A percentile compares a stretch with the other conserved stretches of the same genome.
These are phyloP conservation scores for Drosophila demipolita DNA, from an alignment of 2,888 invertebrate species.

Conservation along the genomic window DNA sequence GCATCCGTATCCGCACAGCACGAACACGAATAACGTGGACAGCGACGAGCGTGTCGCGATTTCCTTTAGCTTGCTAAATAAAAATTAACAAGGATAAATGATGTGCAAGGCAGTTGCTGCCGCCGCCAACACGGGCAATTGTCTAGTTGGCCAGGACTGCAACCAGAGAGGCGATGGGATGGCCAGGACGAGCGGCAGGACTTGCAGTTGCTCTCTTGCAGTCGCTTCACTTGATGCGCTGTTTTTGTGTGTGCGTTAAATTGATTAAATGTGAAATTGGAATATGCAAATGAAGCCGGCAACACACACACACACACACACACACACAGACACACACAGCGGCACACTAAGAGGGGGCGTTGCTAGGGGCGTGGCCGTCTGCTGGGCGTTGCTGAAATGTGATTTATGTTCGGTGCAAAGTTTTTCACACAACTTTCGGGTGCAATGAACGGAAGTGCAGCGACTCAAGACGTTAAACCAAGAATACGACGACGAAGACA, in stretches of 20 bases:
- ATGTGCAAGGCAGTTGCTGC: constrained; percentile 66
- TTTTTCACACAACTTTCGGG: constrained; percentile 72
- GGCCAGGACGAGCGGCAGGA: neutral
- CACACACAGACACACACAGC: constrained; percentile 4
- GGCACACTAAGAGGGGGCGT: constrained; percentile 12
- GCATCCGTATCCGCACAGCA: constrained; percentile 8
- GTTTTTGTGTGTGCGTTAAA: constrained; percentile 56
- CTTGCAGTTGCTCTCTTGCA: constrained; percentile 13
- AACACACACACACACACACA: constrained; percentile 36
- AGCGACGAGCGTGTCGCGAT: constrained; percentile 47
- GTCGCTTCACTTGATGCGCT: constrained; percentile 41
- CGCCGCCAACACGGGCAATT: constrained; percentile 48
- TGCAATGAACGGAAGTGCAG: constrained; percentile 74
- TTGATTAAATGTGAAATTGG: constrained; percentile 77
- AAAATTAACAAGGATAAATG: constrained; percentile 83
- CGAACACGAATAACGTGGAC: constrained; percentile 15
- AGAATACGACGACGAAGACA: constrained; percentile 35
- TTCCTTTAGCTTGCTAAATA: constrained; percentile 63
- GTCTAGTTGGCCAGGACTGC: constrained; percentile 29
- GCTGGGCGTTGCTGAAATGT: constrained; percentile 59
- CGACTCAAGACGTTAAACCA: constrained; percentile 50
- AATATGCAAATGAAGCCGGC: constrained; percentile 67
- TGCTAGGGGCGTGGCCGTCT: constrained; percentile 55
- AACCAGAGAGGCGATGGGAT: constrained; percentile 1
- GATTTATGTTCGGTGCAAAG: constrained; percentile 76